Percentiles rank a stretch among this genome's conserved stretches.
These are phyloP conservation scores for Pristionchus exspectatus DNA, from an alignment of 2,888 invertebrate genomes.

Conservation along the genomic window DNA sequence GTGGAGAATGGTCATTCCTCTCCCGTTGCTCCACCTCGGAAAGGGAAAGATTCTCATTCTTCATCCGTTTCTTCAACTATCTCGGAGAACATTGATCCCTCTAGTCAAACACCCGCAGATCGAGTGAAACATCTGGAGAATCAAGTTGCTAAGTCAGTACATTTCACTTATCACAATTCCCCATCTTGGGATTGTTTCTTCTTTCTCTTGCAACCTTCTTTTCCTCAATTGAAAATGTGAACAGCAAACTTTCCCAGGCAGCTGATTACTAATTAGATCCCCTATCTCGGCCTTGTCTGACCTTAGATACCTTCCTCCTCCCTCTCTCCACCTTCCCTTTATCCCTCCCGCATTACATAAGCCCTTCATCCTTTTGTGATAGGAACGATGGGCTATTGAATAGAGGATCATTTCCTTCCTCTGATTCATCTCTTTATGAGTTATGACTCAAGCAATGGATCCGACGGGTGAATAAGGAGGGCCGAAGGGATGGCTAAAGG, in stretches of 20 bases:
- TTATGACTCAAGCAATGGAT: constrained; percentile 6
- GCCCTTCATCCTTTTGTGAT: constrained; percentile 39
- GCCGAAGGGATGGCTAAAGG: neutral
- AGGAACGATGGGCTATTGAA: constrained; percentile 27
- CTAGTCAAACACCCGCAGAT: neutral
- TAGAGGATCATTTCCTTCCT: constrained; percentile 40
- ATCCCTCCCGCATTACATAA: constrained; percentile 53
- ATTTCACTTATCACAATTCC: neutral
- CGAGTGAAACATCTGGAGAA: constrained; percentile 30
- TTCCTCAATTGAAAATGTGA: neutral
- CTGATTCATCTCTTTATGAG: constrained; percentile 49
- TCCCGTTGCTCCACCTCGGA: constrained; percentile 36
- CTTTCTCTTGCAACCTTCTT: neutral
- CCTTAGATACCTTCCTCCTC: constrained; percentile 20
- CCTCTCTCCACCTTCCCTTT: constrained; percentile 35
- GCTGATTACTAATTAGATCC: constrained; percentile 26
- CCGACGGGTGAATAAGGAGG: neutral
- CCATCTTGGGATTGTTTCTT: neutral
- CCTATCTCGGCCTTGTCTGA: constrained; percentile 6
- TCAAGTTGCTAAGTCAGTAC: constrained; percentile 44
- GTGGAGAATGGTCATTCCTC: constrained; percentile 27
- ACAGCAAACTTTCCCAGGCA: constrained; percentile 48
- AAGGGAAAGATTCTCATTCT: constrained; percentile 33
- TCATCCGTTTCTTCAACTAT: constrained; percentile 30
- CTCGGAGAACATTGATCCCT: constrained; percentile 32